Evolutionary conservation across 2,797 vertebrate genomes (phyloP), one percentile per base, ranked within the genome.

Genomic region (Spondyliosoma cantharus): DNA sequence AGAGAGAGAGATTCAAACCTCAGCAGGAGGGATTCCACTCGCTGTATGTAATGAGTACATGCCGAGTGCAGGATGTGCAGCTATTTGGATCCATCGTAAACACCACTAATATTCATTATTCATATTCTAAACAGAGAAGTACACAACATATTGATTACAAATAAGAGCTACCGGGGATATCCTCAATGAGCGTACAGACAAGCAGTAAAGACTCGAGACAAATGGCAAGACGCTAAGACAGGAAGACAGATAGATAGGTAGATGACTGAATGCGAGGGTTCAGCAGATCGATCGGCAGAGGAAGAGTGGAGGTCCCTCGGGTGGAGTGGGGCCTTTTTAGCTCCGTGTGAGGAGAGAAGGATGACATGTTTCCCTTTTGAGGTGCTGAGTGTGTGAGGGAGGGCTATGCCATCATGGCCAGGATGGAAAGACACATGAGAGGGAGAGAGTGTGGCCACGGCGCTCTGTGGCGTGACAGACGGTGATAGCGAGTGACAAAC

Each of bases 291-390:
- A 95, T 96, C 24, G 74, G 82, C 63, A 65, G 82, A 90, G 81
- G 86, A 91, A 90, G 88, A 90, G 87, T 45, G 79, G 78, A 65
- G 69, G 64, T 90, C 89, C 91, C 91, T 48, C 2, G 27, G 77
- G 90, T 68, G 32, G 57, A 22, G 57, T 7, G 64, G 86, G 89
- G 79, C 83, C 88, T 79, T 92, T 93, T 94, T 93, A 95, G 90
- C 87, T 59, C 74, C n/a, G 22, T 81, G 77, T 80, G 85, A 85
- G 82, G 73, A 92, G 84, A 82, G 86, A 74, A 59, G 81, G 79
- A 90, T 90, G 93, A 90, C 92, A 93, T 80, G 84, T 92, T 89
- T 88, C 88, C 80, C 82, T 71, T 90, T 88, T 84, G 71, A 86
- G 85, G 81, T 74, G 76, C 77, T 17, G 83, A 85, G 84, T 81